A percentile compares a stretch with the other conserved stretches of the same genome.
Evolutionary conservation across 1,140 invertebrate species (phyloP).

Genomic region (Heliconius congener): DNA sequence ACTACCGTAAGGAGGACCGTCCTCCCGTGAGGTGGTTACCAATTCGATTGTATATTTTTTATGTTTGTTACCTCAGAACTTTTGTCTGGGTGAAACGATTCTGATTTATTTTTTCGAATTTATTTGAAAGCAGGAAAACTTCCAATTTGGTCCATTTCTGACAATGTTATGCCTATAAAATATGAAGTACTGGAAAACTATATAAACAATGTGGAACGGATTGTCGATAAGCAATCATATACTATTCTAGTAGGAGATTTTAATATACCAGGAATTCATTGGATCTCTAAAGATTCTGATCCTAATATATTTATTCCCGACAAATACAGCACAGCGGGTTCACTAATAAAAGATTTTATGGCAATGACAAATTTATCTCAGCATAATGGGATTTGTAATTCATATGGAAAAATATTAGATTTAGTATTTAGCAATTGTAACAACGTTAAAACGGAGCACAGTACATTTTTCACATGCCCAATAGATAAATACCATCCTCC

Average conservation of each 20-base stretch:
- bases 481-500: constrained; percentile 21
- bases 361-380: constrained; percentile 36
- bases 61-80: too few species aligned
- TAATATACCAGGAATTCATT: constrained; percentile 25
- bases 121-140: too few species aligned
- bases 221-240: constrained; percentile 12
- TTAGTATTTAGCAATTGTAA: constrained; percentile 18
- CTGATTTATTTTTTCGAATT: too few species aligned
- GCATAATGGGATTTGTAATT: constrained; percentile 35
- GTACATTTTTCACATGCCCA: constrained; percentile 11
- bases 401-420: constrained; percentile 25
- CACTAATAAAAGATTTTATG: constrained; percentile 40
- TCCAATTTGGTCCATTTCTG: too few species aligned
- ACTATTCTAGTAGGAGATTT: constrained; percentile 21
- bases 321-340: neutral
- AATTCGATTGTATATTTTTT: too few species aligned
- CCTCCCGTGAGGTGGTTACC: too few species aligned
- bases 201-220: constrained; percentile 2
- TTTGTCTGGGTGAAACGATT: too few species aligned
- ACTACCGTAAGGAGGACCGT: too few species aligned
- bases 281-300: neutral
- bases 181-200: too few species aligned
- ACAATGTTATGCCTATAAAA: too few species aligned
- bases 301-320: neutral
- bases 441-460: neutral